A percentile compares a stretch with the other conserved stretches of the same genome.
Evolutionary conservation across 2,888 invertebrate genomes (phyloP).

Genomic region (Gonocerus acuteangulatus): DNA sequence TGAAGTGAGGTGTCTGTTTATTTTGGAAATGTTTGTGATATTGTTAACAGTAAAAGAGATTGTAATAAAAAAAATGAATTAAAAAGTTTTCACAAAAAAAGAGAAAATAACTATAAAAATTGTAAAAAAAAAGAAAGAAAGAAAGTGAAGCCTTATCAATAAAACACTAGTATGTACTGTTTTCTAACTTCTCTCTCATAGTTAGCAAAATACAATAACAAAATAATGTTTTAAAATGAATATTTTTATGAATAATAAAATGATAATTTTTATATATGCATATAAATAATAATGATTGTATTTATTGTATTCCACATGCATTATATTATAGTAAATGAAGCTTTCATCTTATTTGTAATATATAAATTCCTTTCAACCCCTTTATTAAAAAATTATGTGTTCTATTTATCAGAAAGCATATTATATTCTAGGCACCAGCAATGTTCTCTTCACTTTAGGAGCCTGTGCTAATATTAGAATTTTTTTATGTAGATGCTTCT

Average conservation of each 20-base stretch:
- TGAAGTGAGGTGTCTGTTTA: slow-evolving; percentile 7
- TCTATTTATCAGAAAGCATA: no score
- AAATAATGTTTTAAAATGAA: slow-evolving; percentile 17
- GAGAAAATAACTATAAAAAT: slow-evolving; percentile 6
- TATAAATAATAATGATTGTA: slow-evolving; percentile 8
- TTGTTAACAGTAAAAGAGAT: slow-evolving; percentile 2
- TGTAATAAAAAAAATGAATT: slow-evolving; percentile 2
- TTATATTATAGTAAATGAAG: not conserved
- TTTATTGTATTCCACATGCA: slow-evolving; percentile 1
- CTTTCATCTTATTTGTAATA: no score
- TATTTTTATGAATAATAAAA: slow-evolving; percentile 25
- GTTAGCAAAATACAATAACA: slow-evolving; percentile 4
- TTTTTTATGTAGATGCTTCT: no score
- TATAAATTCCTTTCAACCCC: no score
- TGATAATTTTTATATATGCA: slow-evolving; percentile 21
- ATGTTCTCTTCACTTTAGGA: no score
- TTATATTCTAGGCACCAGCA: no score
- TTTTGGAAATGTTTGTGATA: slow-evolving; percentile 23
- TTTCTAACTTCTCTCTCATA: not conserved
- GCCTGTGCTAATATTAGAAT: no score
- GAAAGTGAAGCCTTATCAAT: slow-evolving; percentile 1
- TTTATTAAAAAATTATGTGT: no score
- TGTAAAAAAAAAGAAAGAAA: not conserved
- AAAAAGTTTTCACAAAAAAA: not conserved
- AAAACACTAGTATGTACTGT: slow-evolving; percentile 8